These are phyloP conservation scores for Calyptomena viridis DNA, from an alignment of 2,113 vertebrate species.

Conservation along the genomic window DNA sequence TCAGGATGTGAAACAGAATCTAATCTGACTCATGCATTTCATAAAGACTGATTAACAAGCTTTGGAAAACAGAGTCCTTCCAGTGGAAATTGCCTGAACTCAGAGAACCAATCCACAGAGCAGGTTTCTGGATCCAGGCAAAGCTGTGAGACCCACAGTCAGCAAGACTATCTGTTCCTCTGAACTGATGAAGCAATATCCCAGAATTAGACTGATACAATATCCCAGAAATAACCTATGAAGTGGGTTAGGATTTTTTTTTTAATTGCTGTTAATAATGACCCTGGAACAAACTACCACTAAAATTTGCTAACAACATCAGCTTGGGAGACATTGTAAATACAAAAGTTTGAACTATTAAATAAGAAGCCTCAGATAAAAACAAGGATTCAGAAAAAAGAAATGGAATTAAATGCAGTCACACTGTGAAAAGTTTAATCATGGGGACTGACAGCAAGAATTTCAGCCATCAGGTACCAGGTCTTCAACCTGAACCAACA, in stretches of 20 bases:
- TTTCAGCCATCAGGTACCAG: not conserved
- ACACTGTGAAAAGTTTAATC: not conserved
- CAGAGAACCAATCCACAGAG: not conserved
- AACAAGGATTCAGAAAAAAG: not conserved
- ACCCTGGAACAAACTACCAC: not conserved
- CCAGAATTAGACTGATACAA: not conserved
- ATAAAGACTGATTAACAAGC: not conserved
- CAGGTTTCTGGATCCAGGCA: not conserved
- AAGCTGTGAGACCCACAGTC: not conserved
- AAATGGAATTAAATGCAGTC: not conserved
- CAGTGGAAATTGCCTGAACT: not conserved
- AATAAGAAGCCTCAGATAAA: not conserved
- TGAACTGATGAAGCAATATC: not conserved
- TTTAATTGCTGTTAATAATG: not conserved
- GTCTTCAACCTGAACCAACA: not conserved
- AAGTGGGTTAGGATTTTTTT: not conserved
- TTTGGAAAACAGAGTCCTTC: not conserved
- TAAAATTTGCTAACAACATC: fast-evolving
- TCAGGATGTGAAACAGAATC: not conserved
- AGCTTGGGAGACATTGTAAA: not conserved
- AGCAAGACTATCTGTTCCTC: not conserved
- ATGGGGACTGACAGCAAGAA: not conserved
- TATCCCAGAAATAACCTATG: not conserved
- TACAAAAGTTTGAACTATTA: not conserved
- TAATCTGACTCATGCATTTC: not conserved